Percentiles rank a stretch among this genome's conserved stretches.
Conservation (phyloP, 2,113 vertebrate genomes). For the Procavia capensis region DNA sequence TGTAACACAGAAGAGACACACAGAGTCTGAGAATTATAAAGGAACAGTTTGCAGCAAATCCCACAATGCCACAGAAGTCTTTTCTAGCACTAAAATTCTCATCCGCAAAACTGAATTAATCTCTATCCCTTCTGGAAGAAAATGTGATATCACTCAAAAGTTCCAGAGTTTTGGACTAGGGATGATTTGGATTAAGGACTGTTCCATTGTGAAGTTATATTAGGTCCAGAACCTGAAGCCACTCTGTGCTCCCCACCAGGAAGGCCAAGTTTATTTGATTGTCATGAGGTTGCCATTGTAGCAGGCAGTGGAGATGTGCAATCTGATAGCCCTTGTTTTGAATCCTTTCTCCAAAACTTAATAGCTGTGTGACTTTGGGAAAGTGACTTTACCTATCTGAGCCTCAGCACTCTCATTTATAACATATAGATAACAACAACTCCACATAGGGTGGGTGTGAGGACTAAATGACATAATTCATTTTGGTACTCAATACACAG, state of each 20-base stretch:
- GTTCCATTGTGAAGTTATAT: constrained; percentile 12
- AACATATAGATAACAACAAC: background rate
- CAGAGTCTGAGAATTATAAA: background rate
- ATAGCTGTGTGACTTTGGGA: constrained; percentile 10
- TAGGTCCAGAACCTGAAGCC: background rate
- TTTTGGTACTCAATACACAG: constrained; percentile 7
- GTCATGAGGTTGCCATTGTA: background rate
- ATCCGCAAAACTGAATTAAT: background rate
- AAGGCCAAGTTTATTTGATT: background rate
- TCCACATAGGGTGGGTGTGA: background rate
- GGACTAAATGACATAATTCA: constrained; percentile 4
- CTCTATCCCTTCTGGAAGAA: constrained; percentile 11
- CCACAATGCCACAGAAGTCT: background rate
- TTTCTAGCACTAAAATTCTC: background rate
- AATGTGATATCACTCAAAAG: background rate
- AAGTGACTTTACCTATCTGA: background rate
- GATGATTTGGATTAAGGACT: background rate
- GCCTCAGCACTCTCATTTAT: background rate
- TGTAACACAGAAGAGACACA: background rate
- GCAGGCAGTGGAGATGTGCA: background rate
- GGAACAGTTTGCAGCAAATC: background rate
- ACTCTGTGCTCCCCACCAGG: background rate
- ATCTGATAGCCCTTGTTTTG: background rate
- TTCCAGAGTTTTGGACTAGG: background rate
- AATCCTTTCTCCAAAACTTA: background rate